Conservation (phyloP, 1,140 invertebrate genomes). For the Drosophila orosa region DNA sequence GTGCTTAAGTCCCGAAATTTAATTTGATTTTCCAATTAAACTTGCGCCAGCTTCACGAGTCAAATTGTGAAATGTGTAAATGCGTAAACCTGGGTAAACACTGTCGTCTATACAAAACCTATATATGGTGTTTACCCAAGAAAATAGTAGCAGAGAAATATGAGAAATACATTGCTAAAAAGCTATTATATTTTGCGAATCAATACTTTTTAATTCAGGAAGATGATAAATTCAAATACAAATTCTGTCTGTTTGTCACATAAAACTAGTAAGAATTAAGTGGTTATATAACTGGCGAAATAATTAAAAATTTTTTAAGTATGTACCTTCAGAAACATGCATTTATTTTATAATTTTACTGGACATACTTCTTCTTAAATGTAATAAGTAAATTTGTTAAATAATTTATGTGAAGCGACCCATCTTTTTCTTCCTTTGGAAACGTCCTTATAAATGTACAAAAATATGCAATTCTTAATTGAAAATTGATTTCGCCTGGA, state of each 20-base stretch:
- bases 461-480: constrained; percentile 74
- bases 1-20: constrained; percentile 62
- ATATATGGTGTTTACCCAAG: constrained; percentile 2
- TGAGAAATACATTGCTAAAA: no score
- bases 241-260: neutral
- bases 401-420: neutral
- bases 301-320: neutral
- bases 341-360: neutral
- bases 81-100: constrained; percentile 37
- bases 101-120: constrained; percentile 6
- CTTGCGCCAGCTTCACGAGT: constrained; percentile 23
- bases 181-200: neutral
- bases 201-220: neutral
- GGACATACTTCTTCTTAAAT: neutral
- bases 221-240: neutral
- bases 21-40: constrained; percentile 68
- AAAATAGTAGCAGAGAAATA: no score
- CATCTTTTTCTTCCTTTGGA: neutral
- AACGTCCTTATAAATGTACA: constrained; percentile 15
- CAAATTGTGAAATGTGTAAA: constrained; percentile 39
- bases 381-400: neutral
- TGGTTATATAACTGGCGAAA: neutral
- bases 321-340: neutral
- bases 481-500: constrained; percentile 58
- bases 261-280: no score